Percentiles rank a stretch among this genome's conserved stretches.
Evolutionary conservation across 1,140 invertebrate species (phyloP).

Genomic region (Diorhabda carinulata): DNA sequence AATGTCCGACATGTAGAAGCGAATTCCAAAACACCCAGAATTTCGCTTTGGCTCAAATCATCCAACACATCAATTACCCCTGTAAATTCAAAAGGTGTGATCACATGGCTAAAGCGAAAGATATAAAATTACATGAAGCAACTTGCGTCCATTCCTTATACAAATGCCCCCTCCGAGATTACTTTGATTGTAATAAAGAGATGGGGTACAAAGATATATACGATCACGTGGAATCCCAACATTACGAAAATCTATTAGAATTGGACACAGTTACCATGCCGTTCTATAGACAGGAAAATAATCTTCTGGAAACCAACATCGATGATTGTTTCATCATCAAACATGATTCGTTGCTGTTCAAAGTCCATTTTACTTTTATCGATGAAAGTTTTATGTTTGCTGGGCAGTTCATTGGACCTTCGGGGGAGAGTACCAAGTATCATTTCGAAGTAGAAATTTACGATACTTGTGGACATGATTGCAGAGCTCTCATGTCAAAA

Average conservation of each 20-base stretch:
- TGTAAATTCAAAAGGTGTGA: constrained; percentile 27
- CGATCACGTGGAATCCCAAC: constrained; percentile 20
- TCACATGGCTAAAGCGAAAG: constrained; percentile 18
- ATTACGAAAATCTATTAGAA: constrained; percentile 28
- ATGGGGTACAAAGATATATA: constrained; percentile 18
- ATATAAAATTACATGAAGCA: constrained; percentile 27
- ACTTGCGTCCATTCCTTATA: constrained; percentile 22
- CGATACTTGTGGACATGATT: constrained; percentile 10
- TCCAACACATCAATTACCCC: constrained; percentile 27
- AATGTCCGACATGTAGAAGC: constrained; percentile 70
- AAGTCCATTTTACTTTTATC: constrained; percentile 19
- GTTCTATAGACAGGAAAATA: constrained; percentile 17
- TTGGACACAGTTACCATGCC: constrained; percentile 22
- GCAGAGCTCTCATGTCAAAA: constrained; percentile 5
- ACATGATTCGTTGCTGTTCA: constrained; percentile 18
- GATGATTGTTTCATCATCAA: constrained; percentile 7
- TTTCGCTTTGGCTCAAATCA: constrained; percentile 65
- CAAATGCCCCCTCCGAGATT: constrained; percentile 25
- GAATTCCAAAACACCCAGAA: constrained; percentile 68
- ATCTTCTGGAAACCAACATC: too few species aligned
- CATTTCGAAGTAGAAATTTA: constrained; percentile 27
- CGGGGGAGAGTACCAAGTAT: constrained; percentile 25
- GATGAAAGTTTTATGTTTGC: constrained; percentile 17
- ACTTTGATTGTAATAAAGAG: constrained; percentile 13
- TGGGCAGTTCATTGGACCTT: constrained; percentile 24